Percentiles rank a stretch among this genome's conserved stretches.
phyloP scores from a whole-genome alignment of 2,113 vertebrate genomes.

The Spilogale gracilis region DNA sequence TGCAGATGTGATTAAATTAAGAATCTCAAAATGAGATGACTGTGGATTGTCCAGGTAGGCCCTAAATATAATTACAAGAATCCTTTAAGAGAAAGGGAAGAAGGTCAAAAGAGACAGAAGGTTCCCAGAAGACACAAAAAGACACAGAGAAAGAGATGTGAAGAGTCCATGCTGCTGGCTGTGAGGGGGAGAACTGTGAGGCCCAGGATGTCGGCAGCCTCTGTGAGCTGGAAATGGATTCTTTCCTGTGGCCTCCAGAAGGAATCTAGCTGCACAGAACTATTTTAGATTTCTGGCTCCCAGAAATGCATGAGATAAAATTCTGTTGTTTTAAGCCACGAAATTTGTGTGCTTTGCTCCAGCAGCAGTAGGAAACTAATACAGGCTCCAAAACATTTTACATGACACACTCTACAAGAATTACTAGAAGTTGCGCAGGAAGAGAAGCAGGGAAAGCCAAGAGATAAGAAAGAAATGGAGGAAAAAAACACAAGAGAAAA shows the following conservation, averaged over 20 bases:
- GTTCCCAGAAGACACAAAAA: background rate
- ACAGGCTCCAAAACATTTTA: background rate
- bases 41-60: background rate
- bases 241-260: background rate
- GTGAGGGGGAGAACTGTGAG: background rate
- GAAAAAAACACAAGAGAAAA: constrained; percentile 15
- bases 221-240: background rate
- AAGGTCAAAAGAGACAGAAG: background rate
- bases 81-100: background rate
- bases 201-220: background rate
- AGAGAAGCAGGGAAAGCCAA: background rate
- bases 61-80: background rate
- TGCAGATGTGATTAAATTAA: background rate
- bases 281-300: background rate
- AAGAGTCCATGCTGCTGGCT: background rate
- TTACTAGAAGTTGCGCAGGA: background rate
- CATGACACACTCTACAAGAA: background rate
- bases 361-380: background rate
- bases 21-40: background rate
- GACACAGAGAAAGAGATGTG: background rate
- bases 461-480: background rate
- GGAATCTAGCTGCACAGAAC: background rate
- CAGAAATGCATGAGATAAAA: background rate
- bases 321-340: background rate
- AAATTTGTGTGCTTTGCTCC: background rate